Evolutionary conservation across 2,888 invertebrate genomes (phyloP).

Genomic region (Pseudococcus viburni): DNA sequence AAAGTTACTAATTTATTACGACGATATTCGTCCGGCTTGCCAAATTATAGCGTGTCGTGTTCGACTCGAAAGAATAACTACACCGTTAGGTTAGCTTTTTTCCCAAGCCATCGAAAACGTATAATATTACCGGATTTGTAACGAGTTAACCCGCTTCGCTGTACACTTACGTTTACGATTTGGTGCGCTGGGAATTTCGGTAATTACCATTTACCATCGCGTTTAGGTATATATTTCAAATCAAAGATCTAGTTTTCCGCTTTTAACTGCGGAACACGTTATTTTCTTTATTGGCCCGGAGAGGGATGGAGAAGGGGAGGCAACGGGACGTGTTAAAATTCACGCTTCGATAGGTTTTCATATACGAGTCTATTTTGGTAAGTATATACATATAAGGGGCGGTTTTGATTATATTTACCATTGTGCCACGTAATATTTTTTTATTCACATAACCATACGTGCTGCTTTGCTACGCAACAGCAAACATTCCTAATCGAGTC

Average conservation of each 20-base stretch:
- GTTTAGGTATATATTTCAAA: slow-evolving; percentile 23
- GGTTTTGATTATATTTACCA: slow-evolving; percentile 35
- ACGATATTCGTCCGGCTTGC: neutral
- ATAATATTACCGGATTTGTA: neutral
- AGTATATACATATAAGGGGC: neutral
- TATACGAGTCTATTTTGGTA: neutral
- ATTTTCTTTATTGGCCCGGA: slow-evolving; percentile 5
- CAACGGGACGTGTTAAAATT: neutral
- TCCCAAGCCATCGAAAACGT: neutral
- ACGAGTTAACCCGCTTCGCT: neutral
- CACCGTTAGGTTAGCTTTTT: neutral
- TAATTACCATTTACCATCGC: slow-evolving; percentile 6
- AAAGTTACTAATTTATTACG: neutral
- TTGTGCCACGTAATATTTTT: neutral
- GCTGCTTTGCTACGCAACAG: neutral
- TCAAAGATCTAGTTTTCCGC: slow-evolving; percentile 19
- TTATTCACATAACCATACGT: neutral
- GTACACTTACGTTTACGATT: neutral
- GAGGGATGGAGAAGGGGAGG: neutral
- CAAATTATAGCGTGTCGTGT: neutral
- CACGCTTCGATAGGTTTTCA: slow-evolving; percentile 15
- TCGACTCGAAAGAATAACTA: neutral
- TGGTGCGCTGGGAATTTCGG: neutral
- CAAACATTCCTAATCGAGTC: neutral
- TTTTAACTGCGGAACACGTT: neutral